Evolutionary conservation across 2,797 vertebrate species (phyloP).

Genomic region (Sparidentex hasta): DNA sequence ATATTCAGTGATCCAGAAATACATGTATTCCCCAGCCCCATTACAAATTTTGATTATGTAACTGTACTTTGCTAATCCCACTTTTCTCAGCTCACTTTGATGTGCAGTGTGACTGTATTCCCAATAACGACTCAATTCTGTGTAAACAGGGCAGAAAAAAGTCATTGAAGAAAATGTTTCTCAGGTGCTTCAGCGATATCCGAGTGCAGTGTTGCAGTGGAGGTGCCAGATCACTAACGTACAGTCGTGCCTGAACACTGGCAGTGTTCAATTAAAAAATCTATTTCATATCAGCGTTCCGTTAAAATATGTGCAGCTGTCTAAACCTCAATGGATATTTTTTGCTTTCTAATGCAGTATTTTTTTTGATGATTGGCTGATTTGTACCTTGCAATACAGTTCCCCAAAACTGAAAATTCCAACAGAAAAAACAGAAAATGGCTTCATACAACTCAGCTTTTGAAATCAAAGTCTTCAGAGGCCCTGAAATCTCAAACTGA

Average conservation of each 20-base stretch:
- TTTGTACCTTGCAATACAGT: not conserved
- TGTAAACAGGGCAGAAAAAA: slow-evolving; percentile 11
- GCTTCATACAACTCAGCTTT: too few species aligned
- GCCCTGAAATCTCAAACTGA: not conserved
- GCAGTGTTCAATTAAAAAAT: slow-evolving; percentile 16
- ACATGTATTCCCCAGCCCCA: not conserved
- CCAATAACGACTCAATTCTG: not conserved
- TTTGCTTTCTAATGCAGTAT: not conserved
- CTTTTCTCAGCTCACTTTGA: slow-evolving; percentile 17
- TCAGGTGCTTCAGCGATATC: not conserved
- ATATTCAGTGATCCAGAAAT: not conserved
- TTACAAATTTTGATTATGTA: slow-evolving; percentile 28
- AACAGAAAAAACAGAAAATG: too few species aligned
- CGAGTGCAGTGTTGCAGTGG: not conserved
- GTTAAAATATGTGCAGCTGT: not conserved
- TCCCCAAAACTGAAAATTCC: too few species aligned
- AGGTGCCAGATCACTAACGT: slow-evolving; percentile 23
- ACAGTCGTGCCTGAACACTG: slow-evolving; percentile 9
- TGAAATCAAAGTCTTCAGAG: too few species aligned
- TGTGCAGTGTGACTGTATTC: slow-evolving; percentile 23
- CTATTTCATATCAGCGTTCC: slow-evolving; percentile 17
- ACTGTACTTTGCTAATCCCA: slow-evolving; percentile 20
- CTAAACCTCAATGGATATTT: not conserved
- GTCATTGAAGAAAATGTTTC: slow-evolving; percentile 10
- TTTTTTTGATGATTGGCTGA: not conserved